Evolutionary conservation across 2,113 vertebrate species (phyloP), one percentile per base, ranked within the genome.

Genomic region (Urocitellus parryii): DNA sequence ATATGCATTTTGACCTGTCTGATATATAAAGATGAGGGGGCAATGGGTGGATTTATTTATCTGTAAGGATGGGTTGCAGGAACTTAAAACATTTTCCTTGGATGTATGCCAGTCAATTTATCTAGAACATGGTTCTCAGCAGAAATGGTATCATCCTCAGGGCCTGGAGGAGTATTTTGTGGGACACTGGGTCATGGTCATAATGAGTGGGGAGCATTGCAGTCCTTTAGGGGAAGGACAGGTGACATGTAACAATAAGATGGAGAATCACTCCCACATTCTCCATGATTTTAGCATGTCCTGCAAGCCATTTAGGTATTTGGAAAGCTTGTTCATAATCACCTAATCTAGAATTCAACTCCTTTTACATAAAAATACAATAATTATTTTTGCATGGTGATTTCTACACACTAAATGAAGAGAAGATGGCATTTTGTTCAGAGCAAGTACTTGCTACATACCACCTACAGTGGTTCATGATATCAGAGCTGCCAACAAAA

Each of bases 361-460:
- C 32, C 56, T 84, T 97, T 81, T 80, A 80, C 34, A 39, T 53
- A 72, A 32, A 90, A 91, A 81, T 32, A 61, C 11, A 76, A 81
- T 53, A 22, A 86, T 13, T 51, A 29, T 29, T 48, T 73, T 77
- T 79, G 29, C 58, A 51, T 27, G 20, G 39, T 34, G 61, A 70
- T 68, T 91, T 89, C n/a, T 78, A 77, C 18, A 53, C 11, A 90
- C 42, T 91, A 58, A 88, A 53, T 5, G 5, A 91, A 87, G 67
- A 76, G 29, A 58, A 27, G 20, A 24, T 79, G 77, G 79, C 42
- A 13, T 68, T 88, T 68, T 79, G 45, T 87, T 94, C 68, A 86
- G 42, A 92, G 34, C 24, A 88, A 79, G 29, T 27, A 16, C 77
- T 68, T 18, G 10, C 51, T 10, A 12, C 2, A 8, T 73, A 25